phyloP scores from a whole-genome alignment of 2,888 invertebrate species.

The Lasius fuliginosus region DNA sequence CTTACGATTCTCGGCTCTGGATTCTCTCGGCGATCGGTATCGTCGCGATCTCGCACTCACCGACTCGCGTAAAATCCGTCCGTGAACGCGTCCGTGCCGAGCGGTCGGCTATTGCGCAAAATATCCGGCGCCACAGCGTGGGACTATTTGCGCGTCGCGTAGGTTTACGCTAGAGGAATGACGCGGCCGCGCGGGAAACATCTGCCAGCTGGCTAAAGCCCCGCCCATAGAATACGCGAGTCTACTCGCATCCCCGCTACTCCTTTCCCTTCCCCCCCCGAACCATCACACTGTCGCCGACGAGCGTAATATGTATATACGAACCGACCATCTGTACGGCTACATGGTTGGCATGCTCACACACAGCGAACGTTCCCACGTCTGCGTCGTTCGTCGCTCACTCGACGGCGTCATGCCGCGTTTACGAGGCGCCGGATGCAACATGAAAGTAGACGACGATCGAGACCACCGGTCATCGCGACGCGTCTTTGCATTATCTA shows the following conservation, averaged over 20 bases:
- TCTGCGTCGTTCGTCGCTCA: constrained; percentile 20
- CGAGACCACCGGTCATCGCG: constrained; percentile 53
- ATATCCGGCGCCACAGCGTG: constrained; percentile 63
- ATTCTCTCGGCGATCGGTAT: constrained; percentile 44
- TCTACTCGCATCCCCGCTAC: constrained; percentile 54
- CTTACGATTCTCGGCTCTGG: constrained; percentile 22
- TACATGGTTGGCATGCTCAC: constrained; percentile 17
- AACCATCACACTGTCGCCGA: constrained; percentile 49
- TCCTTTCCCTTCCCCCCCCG: background rate
- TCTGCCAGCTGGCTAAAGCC: constrained; percentile 88
- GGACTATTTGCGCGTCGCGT: constrained; percentile 81
- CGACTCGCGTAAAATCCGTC: constrained; percentile 28
- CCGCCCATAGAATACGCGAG: constrained; percentile 87
- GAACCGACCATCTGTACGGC: constrained; percentile 35
- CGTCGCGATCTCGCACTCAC: constrained; percentile 1
- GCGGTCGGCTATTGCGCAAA: constrained; percentile 61
- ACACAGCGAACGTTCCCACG: constrained; percentile 13
- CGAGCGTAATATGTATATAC: constrained; percentile 47
- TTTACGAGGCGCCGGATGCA: constrained; percentile 66
- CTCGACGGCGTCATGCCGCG: constrained; percentile 28
- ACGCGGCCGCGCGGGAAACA: constrained; percentile 86
- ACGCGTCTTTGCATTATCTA: constrained; percentile 51
- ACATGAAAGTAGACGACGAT: constrained; percentile 65
- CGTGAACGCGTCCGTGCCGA: constrained; percentile 22
- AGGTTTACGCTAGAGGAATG: constrained; percentile 81